Conservation (phyloP, 1,140 invertebrate genomes). For the Oedothorax gibbosus region DNA sequence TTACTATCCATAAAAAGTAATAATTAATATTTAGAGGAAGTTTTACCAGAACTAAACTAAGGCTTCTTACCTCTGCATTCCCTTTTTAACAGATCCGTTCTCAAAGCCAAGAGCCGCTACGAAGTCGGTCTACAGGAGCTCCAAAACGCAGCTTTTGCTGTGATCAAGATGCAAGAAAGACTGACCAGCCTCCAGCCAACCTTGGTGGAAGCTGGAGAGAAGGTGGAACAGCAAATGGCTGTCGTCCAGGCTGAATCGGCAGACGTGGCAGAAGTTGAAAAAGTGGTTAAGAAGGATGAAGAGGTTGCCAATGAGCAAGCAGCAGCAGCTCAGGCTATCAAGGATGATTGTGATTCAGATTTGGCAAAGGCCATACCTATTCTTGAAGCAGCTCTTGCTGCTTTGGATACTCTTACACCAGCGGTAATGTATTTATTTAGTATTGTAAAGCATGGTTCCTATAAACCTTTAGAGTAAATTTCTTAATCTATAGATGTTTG, state of each 20-base stretch:
- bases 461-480: no score
- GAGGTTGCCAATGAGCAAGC: constrained; percentile 96
- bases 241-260: constrained; percentile 98
- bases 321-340: constrained; percentile 95
- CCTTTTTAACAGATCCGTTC: constrained; percentile 59
- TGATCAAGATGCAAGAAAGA: constrained; percentile 89
- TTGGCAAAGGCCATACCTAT: constrained; percentile 96
- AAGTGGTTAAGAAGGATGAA: constrained; percentile 92
- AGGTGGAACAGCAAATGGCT: constrained; percentile 94
- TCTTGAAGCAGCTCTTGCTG: constrained; percentile 87
- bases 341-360: constrained; percentile 97
- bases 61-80: background rate
- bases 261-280: constrained; percentile 93
- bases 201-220: constrained; percentile 87
- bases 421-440: constrained; percentile 62
- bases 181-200: constrained; percentile 86
- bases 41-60: no score
- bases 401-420: constrained; percentile 92
- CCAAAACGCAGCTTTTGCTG: constrained; percentile 87
- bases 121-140: constrained; percentile 86
- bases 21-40: no score
- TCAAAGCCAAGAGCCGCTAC: constrained; percentile 68
- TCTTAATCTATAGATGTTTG: no score
- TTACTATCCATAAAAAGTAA: no score
- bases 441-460: background rate